Evolutionary conservation across 2,888 invertebrate species (phyloP), one percentile per base, ranked within the genome.

Genomic region (Ochropacha duplaris): DNA sequence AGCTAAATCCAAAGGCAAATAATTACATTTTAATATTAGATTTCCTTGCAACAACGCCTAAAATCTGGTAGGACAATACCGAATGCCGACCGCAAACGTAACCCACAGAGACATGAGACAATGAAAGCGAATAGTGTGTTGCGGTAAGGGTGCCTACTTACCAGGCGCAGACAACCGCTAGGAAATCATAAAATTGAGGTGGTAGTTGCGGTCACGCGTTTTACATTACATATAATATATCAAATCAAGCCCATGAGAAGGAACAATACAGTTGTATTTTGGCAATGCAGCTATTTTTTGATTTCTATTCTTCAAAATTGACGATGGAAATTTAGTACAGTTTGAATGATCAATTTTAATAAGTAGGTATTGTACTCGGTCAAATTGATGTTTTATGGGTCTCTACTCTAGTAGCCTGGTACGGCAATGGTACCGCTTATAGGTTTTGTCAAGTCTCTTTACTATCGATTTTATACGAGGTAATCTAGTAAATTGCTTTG

Each of bases 81-180:
- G 26, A 28, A 24, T 22, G 59, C 57, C 62, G 55, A 72, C 72
- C 71, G 26, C 66, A 64, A 52, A 59, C 55, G 64, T 60, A 65
- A 49, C 66, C 61, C 65, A 68, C 59, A 56, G 54, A 28, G 54
- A 28, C 12, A 31, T 31, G 31, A 31, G 31, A 31, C 57, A 70
- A 61, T 54, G 64, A 72, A 69, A 72, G 72, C 52, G 66, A 71
- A 62, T 66, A 68, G 70, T 66, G 58, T 67, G 64, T 66, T 72
- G 74, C 67, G 72, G 72, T 73, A 64, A 49, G 49, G 61, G 19
- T 63, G 68, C 68, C 66, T 65, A 70, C 64, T 72, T 44, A 44
- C 44, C 59, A 52, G 58, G 62, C 58, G 67, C 72, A 56, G 58
- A 65, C 65, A n/a, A 57, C 54, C 57, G 57, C 57, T 57, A 57